phyloP scores from a whole-genome alignment of 2,797 vertebrate genomes.

The Girardinus metallicus region DNA sequence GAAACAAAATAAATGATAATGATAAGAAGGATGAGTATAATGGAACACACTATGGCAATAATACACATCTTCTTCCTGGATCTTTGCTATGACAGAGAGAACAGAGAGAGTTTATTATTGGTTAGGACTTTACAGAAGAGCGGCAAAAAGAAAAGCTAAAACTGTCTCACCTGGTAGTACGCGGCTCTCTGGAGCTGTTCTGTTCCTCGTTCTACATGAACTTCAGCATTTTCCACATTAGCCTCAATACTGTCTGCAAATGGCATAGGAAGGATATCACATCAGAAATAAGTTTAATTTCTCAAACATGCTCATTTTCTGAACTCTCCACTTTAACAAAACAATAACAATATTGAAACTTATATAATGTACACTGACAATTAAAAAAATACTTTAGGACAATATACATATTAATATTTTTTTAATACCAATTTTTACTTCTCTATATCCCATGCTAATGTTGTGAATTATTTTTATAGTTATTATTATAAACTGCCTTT shows the following conservation, averaged over 20 bases:
- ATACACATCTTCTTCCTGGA: conserved; percentile 98
- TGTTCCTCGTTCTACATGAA: conserved; percentile 91
- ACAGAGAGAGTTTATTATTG: conserved; percentile 26
- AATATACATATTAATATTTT: not conserved
- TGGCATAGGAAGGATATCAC: not conserved
- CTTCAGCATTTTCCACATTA: conserved; percentile 95
- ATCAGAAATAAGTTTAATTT: not conserved
- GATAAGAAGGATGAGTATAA: conserved; percentile 79
- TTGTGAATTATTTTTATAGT: too few relatives aligned
- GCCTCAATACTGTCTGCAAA: conserved; percentile 95
- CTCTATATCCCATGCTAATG: not conserved
- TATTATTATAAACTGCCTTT: not conserved
- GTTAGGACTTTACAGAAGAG: not conserved
- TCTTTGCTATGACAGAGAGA: conserved; percentile 85
- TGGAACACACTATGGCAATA: conserved; percentile 84
- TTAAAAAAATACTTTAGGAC: not conserved
- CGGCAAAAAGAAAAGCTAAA: not conserved
- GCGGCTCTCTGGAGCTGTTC: conserved; percentile 92
- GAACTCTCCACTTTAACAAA: not conserved
- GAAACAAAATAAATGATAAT: conserved; percentile 80
- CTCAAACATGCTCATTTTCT: not conserved
- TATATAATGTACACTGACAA: not conserved
- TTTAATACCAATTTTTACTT: not conserved
- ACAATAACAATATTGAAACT: too few relatives aligned
- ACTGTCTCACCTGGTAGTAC: conserved; percentile 87